phyloP scores from a whole-genome alignment of 92 coral and sea anemone species.

The Montipora capitata region DNA sequence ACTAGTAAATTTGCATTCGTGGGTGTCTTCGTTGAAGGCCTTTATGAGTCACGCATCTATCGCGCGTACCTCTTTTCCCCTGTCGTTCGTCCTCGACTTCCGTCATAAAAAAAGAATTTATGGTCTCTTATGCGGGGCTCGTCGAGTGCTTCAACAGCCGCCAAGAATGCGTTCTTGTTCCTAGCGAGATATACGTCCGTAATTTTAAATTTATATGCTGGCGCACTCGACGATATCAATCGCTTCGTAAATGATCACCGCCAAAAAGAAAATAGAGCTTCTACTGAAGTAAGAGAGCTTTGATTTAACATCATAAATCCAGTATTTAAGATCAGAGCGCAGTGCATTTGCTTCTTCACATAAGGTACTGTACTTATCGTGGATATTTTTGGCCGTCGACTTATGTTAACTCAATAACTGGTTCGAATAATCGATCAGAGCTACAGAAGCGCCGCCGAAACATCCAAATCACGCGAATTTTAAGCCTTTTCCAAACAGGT shows the following conservation, averaged over 20 bases:
- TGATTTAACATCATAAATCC: conserved; percentile 10
- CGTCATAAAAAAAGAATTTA: conserved; percentile 25
- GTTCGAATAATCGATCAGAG: conserved; percentile 12
- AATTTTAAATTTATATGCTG: neutral
- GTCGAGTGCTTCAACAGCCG: neutral
- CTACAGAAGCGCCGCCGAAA: conserved; percentile 1
- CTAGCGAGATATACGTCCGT: neutral
- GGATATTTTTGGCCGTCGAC: conserved; percentile 4
- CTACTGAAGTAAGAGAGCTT: conserved; percentile 17
- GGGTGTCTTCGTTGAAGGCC: conserved; percentile 26
- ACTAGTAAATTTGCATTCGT: conserved; percentile 43
- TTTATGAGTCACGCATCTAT: conserved; percentile 41
- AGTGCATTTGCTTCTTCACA: neutral
- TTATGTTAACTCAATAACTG: conserved; percentile 23
- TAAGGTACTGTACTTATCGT: too few species aligned
- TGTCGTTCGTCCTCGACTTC: conserved; percentile 31
- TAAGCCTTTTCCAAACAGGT: conserved; percentile 1
- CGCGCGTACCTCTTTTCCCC: neutral
- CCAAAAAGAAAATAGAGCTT: neutral
- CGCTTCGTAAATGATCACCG: neutral
- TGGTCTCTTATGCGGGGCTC: neutral
- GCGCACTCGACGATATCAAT: conserved; percentile 7
- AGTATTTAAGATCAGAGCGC: neutral
- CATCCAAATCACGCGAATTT: conserved; percentile 42
- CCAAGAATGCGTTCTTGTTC: neutral